Percentiles rank a stretch among this genome's conserved stretches.
phyloP scores from a whole-genome alignment of 2,113 vertebrate genomes.

The Alouatta palliata region DNA sequence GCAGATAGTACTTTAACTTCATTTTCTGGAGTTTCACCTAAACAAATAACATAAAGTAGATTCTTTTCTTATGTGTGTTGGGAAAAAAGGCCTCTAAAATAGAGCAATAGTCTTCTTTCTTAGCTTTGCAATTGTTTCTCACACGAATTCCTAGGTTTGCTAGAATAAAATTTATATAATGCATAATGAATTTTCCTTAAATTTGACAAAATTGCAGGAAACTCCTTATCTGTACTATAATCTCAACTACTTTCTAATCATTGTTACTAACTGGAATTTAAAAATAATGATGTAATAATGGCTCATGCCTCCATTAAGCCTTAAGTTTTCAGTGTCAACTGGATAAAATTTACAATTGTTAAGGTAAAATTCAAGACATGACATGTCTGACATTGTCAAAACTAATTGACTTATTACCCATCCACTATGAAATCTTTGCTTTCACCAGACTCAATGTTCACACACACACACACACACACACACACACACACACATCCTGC shows the following conservation, averaged over 20 bases:
- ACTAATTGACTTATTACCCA: neutral
- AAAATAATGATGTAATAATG: neutral
- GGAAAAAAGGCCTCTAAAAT: neutral
- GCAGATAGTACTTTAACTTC: neutral
- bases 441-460: neutral
- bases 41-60: neutral
- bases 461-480: neutral
- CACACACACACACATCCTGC: neutral
- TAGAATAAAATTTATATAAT: neutral
- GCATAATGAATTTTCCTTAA: neutral
- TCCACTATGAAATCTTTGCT: neutral
- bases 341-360: neutral
- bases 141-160: neutral
- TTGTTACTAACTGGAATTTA: neutral
- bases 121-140: neutral
- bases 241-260: neutral
- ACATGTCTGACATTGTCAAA: neutral
- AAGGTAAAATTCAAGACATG: neutral
- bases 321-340: neutral
- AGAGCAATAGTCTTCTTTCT: neutral
- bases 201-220: neutral
- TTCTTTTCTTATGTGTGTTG: neutral
- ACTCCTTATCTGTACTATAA: neutral
- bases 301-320: neutral
- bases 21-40: neutral